Conservation (phyloP, 2,888 invertebrate genomes). For the Ophraella communa region DNA sequence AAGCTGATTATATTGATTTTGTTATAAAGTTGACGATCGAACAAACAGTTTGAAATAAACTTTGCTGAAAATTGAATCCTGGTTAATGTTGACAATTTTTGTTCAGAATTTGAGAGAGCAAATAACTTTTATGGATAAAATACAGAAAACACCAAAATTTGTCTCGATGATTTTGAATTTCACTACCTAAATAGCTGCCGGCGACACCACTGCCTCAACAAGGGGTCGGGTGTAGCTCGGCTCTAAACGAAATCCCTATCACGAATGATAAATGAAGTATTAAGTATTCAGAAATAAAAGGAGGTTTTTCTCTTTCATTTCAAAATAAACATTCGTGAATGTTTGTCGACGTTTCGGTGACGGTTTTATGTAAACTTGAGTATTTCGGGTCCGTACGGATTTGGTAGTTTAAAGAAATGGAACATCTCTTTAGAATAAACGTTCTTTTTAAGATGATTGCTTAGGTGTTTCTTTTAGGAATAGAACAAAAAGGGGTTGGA, state of each 20-base stretch:
- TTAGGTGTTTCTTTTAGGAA: conserved; percentile 2
- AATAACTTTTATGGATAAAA: too few relatives aligned
- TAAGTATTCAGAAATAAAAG: conserved; percentile 38
- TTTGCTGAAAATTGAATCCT: too few relatives aligned
- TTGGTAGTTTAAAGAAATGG: conserved; percentile 9
- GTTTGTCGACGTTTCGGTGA: conserved; percentile 31
- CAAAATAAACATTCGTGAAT: conserved; percentile 36
- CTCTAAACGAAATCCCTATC: conserved; percentile 29
- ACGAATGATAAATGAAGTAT: conserved; percentile 37
- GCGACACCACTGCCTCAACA: conserved; percentile 10
- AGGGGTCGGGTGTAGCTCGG: conserved; percentile 19
- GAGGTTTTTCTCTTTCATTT: conserved; percentile 31
- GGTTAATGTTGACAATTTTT: too few relatives aligned
- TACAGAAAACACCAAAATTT: background rate
- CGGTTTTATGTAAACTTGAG: conserved; percentile 32
- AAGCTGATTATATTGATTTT: too few relatives aligned
- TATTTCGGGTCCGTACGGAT: conserved; percentile 12
- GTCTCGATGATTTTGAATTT: background rate
- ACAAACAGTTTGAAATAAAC: too few relatives aligned
- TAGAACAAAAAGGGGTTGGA: background rate
- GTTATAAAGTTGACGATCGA: too few relatives aligned
- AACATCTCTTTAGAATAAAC: background rate
- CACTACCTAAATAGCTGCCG: background rate
- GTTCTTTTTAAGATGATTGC: conserved; percentile 3
- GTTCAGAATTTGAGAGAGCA: too few relatives aligned